phyloP scores from a whole-genome alignment of 2,888 invertebrate genomes.

The Dasysyrphus albostriatus region DNA sequence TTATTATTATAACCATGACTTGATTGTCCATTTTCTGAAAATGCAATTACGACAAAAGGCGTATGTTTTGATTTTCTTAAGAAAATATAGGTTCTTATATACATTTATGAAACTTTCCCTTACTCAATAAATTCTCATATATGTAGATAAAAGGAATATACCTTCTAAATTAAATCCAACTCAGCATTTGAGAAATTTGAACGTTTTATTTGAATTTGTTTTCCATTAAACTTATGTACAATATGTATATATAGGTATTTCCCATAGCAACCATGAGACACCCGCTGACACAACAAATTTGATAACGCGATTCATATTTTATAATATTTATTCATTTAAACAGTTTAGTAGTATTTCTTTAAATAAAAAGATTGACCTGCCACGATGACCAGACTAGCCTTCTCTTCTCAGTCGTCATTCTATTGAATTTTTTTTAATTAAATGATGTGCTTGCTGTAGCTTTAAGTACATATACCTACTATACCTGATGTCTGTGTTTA shows the following conservation, averaged over 20 bases:
- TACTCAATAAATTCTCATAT: not conserved
- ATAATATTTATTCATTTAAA: not conserved
- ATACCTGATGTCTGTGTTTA: conserved; percentile 8
- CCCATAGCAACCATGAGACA: not conserved
- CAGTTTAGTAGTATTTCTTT: not conserved
- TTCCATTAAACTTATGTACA: not conserved
- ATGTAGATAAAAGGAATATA: not conserved
- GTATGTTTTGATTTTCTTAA: not conserved
- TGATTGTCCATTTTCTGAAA: not conserved
- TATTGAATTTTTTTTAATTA: conserved; percentile 25
- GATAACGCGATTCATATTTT: not conserved
- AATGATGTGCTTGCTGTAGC: not conserved
- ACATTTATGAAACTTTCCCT: not conserved
- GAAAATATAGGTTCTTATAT: too few species aligned
- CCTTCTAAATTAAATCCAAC: too few species aligned
- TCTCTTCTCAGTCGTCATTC: conserved; percentile 1
- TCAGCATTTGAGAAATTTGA: too few species aligned
- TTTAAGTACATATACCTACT: not conserved
- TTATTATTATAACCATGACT: not conserved
- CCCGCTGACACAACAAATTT: not conserved
- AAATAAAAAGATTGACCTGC: not conserved
- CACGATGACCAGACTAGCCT: not conserved
- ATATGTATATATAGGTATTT: too few species aligned
- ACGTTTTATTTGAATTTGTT: not conserved
- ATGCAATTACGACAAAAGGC: not conserved